Conservation (phyloP, 1,140 invertebrate genomes). For the Halyomorpha halys region DNA sequence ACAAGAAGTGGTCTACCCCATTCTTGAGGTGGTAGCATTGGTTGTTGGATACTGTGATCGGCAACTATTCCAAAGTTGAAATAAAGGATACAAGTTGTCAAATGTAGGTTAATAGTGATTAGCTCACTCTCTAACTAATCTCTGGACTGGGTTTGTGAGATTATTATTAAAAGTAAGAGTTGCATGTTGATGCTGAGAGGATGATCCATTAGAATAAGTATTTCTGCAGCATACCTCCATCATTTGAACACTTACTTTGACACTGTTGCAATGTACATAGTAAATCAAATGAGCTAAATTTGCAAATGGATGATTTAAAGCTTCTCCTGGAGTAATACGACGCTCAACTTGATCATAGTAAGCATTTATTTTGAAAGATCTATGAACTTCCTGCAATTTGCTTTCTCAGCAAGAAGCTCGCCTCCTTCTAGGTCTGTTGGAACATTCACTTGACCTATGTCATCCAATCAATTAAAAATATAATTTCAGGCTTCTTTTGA, state of each 20-base stretch:
- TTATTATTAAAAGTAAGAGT: conserved; percentile 80
- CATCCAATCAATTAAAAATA: conserved; percentile 98
- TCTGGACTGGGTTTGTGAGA: conserved; percentile 50
- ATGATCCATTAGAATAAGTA: conserved; percentile 45
- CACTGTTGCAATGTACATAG: conserved; percentile 93
- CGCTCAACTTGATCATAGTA: conserved; percentile 92
- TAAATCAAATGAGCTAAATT: conserved; percentile 86
- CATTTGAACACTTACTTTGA: conserved; percentile 90
- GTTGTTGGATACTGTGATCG: conserved; percentile 58
- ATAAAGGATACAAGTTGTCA: conserved; percentile 56
- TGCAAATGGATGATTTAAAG: conserved; percentile 90
- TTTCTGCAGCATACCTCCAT: conserved; percentile 77
- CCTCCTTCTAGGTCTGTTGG: conserved; percentile 92
- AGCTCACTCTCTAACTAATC: conserved; percentile 25
- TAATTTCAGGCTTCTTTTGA: conserved; percentile 99
- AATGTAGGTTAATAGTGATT: conserved; percentile 36
- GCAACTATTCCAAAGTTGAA: conserved; percentile 60
- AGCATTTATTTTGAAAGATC: conserved; percentile 94
- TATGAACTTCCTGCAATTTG: conserved; percentile 91
- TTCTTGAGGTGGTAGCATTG: conserved; percentile 51
- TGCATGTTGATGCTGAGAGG: conserved; percentile 43
- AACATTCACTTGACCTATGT: conserved; percentile 91
- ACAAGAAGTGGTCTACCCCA: conserved; percentile 71
- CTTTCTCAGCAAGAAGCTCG: conserved; percentile 89
- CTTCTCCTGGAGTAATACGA: conserved; percentile 88